phyloP scores from a whole-genome alignment of 2,888 invertebrate genomes.

The Caenorhabditis sp. region DNA sequence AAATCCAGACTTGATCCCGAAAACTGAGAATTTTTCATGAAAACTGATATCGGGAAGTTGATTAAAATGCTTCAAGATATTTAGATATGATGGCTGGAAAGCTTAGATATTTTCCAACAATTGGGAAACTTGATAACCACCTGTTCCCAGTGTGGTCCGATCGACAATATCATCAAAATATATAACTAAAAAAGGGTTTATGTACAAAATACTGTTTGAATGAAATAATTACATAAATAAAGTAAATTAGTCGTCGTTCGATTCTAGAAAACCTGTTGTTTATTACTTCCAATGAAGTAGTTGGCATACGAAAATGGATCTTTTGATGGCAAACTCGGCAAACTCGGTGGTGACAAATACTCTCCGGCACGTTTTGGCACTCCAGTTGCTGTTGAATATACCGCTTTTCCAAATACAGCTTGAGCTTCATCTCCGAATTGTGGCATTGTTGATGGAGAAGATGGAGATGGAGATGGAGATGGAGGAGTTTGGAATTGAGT shows the following conservation, averaged over 20 bases:
- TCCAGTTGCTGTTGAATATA: constrained; percentile 26
- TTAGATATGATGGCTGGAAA: too few species aligned
- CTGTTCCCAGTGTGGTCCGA: too few species aligned
- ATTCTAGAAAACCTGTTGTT: constrained; percentile 6
- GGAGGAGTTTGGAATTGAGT: constrained; percentile 6
- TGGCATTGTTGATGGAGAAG: background rate
- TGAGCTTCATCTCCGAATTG: constrained; percentile 36
- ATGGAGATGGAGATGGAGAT: background rate
- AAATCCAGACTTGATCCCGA: too few species aligned
- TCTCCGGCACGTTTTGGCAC: constrained; percentile 37
- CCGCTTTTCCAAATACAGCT: constrained; percentile 30
- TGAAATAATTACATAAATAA: constrained; percentile 20
- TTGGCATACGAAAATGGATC: constrained; percentile 40
- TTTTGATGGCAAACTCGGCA: constrained; percentile 10
- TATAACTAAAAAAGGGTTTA: background rate
- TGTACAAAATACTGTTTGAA: constrained; percentile 10
- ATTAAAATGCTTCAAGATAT: too few species aligned
- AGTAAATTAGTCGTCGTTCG: background rate
- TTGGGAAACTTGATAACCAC: too few species aligned
- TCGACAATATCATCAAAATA: too few species aligned
- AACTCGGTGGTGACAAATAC: constrained; percentile 21
- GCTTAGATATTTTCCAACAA: too few species aligned
- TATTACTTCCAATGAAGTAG: constrained; percentile 46
- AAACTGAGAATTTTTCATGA: too few species aligned
- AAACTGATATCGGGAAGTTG: too few species aligned